Evolutionary conservation across 2,113 vertebrate species (phyloP), one percentile per base, ranked within the genome.

Genomic region (Mormyrus iriodes): DNA sequence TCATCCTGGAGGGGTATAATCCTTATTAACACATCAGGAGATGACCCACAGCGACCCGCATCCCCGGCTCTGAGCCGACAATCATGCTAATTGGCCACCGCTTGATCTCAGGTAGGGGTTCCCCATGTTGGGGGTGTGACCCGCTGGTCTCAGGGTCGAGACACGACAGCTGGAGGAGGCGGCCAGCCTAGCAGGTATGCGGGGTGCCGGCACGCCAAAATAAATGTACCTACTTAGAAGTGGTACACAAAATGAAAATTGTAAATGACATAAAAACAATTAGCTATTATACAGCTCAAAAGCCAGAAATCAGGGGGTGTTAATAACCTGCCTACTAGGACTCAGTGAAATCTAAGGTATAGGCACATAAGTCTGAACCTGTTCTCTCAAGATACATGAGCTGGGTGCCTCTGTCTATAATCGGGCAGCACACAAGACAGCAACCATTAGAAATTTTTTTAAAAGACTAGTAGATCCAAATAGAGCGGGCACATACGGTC

Each of bases 11-110:
- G 93, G 90, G 93, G 91, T 94, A 91, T 93, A 95, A 95, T 94
- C 94, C 94, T 93, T 89, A 94, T 95, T 95, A 95, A 95, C 94
- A 95, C 95, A 96, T 96, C 95, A 96, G 95, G 94, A 90, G 92
- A 53, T 93, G 95, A 96, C 95, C 95, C 90, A 90, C 42, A 48
- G 92, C 92, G 95, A 96, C 95, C 95, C 88, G 91, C 94, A 92
- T 94, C 95, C 93, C 95, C 94, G 94, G 94, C 93, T 95, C 95
- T 94, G 94, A 92, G 93, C 92, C 89, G 93, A 95, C 95, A 95
- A 95, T 96, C 95, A 95, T 91, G 90, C 91, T 95, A 95, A 96
- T 95, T 94, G 92, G 2, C 86, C 85, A 69, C 91, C 88, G 55
- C 88, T 88, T 88, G 48, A 88, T 58, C 42, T 83, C 39, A 49